A percentile compares a stretch with the other conserved stretches of the same genome.
Evolutionary conservation across 2,113 vertebrate genomes (phyloP).

Genomic region (Campylomormyrus numenius): DNA sequence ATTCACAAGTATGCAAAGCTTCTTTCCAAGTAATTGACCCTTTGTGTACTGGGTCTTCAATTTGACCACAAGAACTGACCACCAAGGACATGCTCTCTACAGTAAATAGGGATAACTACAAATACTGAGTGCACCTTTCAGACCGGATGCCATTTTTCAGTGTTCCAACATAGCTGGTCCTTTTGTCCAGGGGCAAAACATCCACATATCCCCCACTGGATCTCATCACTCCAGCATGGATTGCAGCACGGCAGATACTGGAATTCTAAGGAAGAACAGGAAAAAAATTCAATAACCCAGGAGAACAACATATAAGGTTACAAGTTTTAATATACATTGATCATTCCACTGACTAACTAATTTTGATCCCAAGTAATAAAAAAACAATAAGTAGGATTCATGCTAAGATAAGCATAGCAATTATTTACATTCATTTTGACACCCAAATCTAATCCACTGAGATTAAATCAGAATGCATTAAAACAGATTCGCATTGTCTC

Average conservation of each 20-base stretch:
- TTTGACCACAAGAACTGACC: not conserved
- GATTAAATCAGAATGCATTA: not conserved
- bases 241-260: slow-evolving; percentile 84
- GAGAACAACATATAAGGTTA: not conserved
- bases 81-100: not conserved
- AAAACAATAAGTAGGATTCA: not conserved
- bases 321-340: not conserved
- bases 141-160: slow-evolving; percentile 85
- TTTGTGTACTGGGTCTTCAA: not conserved
- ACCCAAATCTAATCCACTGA: not conserved
- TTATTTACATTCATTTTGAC: not conserved
- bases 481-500: not conserved
- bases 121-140: slow-evolving; percentile 68
- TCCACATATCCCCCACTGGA: slow-evolving; percentile 76
- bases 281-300: not conserved
- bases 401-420: not conserved
- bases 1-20: not conserved
- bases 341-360: not conserved
- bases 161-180: slow-evolving; percentile 73
- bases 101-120: slow-evolving; percentile 15
- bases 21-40: not conserved
- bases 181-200: slow-evolving; percentile 82
- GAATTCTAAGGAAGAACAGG: slow-evolving; percentile 64
- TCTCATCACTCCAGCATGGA: slow-evolving; percentile 76
- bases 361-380: not conserved